Conservation (phyloP, 2,888 invertebrate genomes). For the Crioceris asparagi region DNA sequence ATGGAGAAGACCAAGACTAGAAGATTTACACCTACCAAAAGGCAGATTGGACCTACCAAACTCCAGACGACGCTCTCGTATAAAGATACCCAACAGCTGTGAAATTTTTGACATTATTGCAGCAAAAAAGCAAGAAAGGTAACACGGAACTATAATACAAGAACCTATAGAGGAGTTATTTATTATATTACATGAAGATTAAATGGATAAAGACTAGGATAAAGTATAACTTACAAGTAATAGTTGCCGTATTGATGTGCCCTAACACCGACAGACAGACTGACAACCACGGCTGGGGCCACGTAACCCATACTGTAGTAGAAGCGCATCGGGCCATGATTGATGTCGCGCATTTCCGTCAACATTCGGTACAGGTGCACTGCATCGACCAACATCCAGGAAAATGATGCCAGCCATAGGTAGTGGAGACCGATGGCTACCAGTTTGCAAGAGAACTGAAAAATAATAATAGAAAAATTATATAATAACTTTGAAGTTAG, state of each 20-base stretch:
- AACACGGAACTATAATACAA: too few species aligned
- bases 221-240: conserved; percentile 80
- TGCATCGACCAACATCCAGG: conserved; percentile 87
- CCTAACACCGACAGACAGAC: conserved; percentile 81
- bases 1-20: conserved; percentile 75
- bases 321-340: conserved; percentile 87
- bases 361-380: conserved; percentile 88
- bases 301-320: conserved; percentile 90
- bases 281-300: conserved; percentile 82
- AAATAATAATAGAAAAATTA: conserved; percentile 11
- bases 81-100: conserved; percentile 89
- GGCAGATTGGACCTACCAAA: conserved; percentile 81
- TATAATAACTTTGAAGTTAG: too few species aligned
- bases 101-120: too few species aligned
- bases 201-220: too few species aligned
- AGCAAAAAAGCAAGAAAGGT: background rate
- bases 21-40: conserved; percentile 67
- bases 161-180: too few species aligned
- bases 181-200: conserved; percentile 4
- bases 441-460: conserved; percentile 74
- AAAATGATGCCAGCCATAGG: conserved; percentile 82
- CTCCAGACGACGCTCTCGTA: conserved; percentile 94
- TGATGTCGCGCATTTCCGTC: conserved; percentile 91
- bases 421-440: conserved; percentile 87
- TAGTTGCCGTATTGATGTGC: conserved; percentile 93